Conservation (phyloP, 2,113 vertebrate species). For the Ammodytes dubius region DNA sequence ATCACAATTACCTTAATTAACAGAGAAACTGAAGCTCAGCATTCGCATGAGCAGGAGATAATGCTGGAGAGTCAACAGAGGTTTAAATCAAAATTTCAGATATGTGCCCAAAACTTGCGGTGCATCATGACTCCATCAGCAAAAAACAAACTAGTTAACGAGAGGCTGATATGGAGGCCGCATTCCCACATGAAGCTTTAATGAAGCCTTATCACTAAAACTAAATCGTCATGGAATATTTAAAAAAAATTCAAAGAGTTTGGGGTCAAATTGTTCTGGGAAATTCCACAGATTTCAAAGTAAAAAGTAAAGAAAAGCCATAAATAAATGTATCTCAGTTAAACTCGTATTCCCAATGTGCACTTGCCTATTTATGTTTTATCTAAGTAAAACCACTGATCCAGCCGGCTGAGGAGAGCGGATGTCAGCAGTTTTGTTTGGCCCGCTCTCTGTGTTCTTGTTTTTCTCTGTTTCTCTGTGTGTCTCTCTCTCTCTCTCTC, state of each 20-base stretch:
- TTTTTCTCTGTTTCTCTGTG: conserved; percentile 60
- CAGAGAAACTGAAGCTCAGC: conserved; percentile 77
- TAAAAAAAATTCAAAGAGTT: conserved; percentile 1
- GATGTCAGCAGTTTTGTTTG: conserved; percentile 78
- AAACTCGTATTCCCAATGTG: conserved; percentile 73
- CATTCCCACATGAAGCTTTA: conserved; percentile 2
- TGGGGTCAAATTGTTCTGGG: conserved; percentile 25
- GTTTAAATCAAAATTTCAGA: conserved; percentile 75
- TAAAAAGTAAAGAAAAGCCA: conserved; percentile 56
- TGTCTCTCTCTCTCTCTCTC: conserved; percentile 62
- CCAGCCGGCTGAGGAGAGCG: conserved; percentile 63
- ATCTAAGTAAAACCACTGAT: conserved; percentile 70
- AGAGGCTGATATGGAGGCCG: conserved; percentile 12
- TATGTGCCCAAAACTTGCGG: conserved; percentile 48
- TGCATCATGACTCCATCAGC: conserved; percentile 52
- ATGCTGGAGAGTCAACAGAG: conserved; percentile 65
- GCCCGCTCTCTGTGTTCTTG: conserved; percentile 63
- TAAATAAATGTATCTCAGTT: conserved; percentile 65
- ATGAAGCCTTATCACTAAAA: background rate
- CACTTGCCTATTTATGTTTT: conserved; percentile 80
- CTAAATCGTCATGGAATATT: conserved; percentile 8
- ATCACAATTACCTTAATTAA: conserved; percentile 84
- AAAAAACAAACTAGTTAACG: conserved; percentile 59
- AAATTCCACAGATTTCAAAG: conserved; percentile 46
- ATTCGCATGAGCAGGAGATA: conserved; percentile 60